Evolutionary conservation across 30 jellyfish, hydroid and myxozoan species (phyloP), one percentile per base, ranked within the genome.

Genomic region (Morbakka virulenta): DNA sequence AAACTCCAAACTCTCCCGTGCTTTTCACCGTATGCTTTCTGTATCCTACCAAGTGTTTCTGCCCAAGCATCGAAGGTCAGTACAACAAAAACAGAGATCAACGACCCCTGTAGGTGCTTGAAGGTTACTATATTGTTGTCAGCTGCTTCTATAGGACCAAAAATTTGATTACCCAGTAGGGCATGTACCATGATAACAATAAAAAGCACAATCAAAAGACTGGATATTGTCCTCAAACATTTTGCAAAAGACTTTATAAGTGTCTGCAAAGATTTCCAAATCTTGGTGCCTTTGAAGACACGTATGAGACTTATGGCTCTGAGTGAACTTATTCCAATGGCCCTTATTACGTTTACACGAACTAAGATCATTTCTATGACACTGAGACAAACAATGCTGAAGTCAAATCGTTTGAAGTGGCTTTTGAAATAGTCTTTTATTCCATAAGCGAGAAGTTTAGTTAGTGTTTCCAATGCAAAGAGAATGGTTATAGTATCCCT

Each of bases 41-140:
- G 77, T 28, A 70, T 2, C 13, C 53, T 65, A 0, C 67, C 78
- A 81, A 84, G 74, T 34, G 67, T 48, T 1, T 50, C 78, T 21
- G 95, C 83, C 97, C 97, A 88, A 14, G 83, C 87, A 33, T 80
- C 97, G 3, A 89, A 95, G 2, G 97, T 88, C 50, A 88, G 52
- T 24, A 88, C 49, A 29, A 88, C 93, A 48, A 88, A 88, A n/a
- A 88, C 82, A 61, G 63, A 57, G 20, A 88, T 80, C 87, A 88
- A 57, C 14, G 97, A 88, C 3, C 69, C 78, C 35, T 35, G 61
- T 4, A 87, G 50, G 0, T 64, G 47, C 21, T 57, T 72, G 70
- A 88, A 88, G 3, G 96, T 67, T 26, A 83, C 94, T 6, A 72
- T 34, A 32, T 47, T 62, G 6, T 35, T 79, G 2, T 34, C 70